phyloP scores from a whole-genome alignment of 1,140 invertebrate genomes.

The Ceratitis capitata region DNA sequence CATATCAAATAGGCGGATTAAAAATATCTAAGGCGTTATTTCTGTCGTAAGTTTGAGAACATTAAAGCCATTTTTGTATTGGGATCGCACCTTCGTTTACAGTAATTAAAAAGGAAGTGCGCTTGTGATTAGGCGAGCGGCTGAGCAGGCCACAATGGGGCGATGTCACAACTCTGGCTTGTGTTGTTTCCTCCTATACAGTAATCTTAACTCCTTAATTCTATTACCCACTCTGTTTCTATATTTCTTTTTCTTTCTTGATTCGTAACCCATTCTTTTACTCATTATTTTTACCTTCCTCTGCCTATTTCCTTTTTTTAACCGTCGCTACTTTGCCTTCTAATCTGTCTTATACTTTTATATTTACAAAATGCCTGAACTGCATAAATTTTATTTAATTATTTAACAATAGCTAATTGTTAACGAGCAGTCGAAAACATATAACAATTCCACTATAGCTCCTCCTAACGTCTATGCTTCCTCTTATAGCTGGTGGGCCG shows the following conservation, averaged over 20 bases:
- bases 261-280: no score
- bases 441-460: constrained; percentile 5
- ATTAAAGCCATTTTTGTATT: constrained; percentile 31
- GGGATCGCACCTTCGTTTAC: constrained; percentile 24
- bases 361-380: background rate
- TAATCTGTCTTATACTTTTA: no score
- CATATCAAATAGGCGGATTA: constrained; percentile 25
- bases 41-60: constrained; percentile 35
- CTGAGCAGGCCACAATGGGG: no score
- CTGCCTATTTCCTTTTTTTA: no score
- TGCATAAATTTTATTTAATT: background rate
- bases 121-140: background rate
- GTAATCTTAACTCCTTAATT: no score
- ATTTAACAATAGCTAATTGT: background rate
- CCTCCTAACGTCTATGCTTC: background rate
- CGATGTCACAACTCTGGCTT: no score
- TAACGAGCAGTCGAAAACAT: constrained; percentile 1
- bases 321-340: no score
- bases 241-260: no score
- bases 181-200: no score
- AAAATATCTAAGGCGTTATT: constrained; percentile 29
- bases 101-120: background rate
- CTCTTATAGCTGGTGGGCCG: background rate
- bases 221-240: no score
- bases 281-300: no score